A percentile compares a stretch with the other conserved stretches of the same genome.
These are phyloP conservation scores for Poeciliopsis retropinna DNA, from an alignment of 2,113 vertebrate genomes.

Conservation along the genomic window DNA sequence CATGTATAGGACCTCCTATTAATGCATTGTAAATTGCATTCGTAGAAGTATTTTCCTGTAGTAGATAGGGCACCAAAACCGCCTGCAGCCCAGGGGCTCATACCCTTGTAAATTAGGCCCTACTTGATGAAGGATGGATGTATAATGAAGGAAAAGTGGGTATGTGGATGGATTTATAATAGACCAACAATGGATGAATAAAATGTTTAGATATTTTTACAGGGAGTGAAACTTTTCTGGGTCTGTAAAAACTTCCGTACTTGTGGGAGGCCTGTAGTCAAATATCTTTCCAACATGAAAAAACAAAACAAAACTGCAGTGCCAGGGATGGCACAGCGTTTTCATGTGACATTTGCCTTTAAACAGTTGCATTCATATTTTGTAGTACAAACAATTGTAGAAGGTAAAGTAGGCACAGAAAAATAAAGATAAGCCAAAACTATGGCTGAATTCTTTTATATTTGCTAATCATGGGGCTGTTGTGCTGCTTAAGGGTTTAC, in stretches of 20 bases:
- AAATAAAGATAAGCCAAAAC: neutral
- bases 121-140: no score
- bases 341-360: neutral
- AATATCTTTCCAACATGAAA: neutral
- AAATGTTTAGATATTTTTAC: neutral
- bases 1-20: no score
- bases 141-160: no score
- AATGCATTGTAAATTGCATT: no score
- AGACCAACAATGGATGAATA: neutral
- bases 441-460: neutral
- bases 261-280: no score
- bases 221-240: neutral
- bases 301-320: neutral
- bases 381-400: neutral
- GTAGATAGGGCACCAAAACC: no score
- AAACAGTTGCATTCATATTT: neutral
- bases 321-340: neutral
- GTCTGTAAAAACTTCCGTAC: neutral
- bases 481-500: neutral
- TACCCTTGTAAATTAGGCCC: no score
- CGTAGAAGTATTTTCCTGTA: no score
- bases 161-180: neutral
- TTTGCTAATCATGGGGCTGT: neutral
- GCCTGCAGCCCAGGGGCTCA: no score
- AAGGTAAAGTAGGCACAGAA: neutral